These are phyloP conservation scores for Sturmia bella DNA, from an alignment of 2,888 invertebrate species.

Conservation along the genomic window DNA sequence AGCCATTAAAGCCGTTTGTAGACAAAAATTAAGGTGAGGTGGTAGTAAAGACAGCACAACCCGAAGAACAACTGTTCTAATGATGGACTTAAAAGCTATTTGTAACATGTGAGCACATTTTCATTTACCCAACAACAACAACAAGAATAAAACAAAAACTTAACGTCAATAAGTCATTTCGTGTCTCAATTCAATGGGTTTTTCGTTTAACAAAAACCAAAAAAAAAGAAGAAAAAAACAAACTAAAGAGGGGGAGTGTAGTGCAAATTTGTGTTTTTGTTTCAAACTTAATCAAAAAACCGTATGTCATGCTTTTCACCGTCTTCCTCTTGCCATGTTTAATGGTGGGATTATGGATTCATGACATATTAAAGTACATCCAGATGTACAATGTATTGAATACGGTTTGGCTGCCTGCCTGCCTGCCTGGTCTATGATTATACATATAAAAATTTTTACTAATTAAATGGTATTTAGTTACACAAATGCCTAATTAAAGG, in stretches of 20 bases:
- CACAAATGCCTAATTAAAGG: slow-evolving; percentile 41
- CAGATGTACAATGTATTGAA: background rate
- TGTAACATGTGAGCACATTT: slow-evolving; percentile 23
- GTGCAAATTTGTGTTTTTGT: slow-evolving; percentile 67
- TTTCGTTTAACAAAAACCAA: slow-evolving; percentile 14
- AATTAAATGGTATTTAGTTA: slow-evolving; percentile 60
- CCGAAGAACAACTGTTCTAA: slow-evolving; percentile 75
- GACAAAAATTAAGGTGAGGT: slow-evolving; percentile 55
- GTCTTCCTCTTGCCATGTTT: slow-evolving; percentile 24
- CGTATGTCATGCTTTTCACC: slow-evolving; percentile 64
- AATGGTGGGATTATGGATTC: slow-evolving; percentile 46
- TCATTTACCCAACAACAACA: slow-evolving; percentile 28
- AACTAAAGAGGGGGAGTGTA: slow-evolving; percentile 52
- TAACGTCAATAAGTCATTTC: slow-evolving; percentile 70
- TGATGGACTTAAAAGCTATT: slow-evolving; percentile 71
- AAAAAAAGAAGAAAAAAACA: background rate
- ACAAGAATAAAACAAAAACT: slow-evolving; percentile 20
- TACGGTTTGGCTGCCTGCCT: no score
- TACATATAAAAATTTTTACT: slow-evolving; percentile 29
- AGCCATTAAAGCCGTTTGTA: slow-evolving; percentile 24
- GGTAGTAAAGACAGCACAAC: slow-evolving; percentile 30
- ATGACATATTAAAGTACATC: slow-evolving; percentile 24
- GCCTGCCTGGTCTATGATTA: background rate
- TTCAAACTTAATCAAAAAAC: slow-evolving; percentile 68
- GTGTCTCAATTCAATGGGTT: slow-evolving; percentile 42